Evolutionary conservation across 2,113 vertebrate species (phyloP), one percentile per base, ranked within the genome.

Genomic region (Strix aluco): DNA sequence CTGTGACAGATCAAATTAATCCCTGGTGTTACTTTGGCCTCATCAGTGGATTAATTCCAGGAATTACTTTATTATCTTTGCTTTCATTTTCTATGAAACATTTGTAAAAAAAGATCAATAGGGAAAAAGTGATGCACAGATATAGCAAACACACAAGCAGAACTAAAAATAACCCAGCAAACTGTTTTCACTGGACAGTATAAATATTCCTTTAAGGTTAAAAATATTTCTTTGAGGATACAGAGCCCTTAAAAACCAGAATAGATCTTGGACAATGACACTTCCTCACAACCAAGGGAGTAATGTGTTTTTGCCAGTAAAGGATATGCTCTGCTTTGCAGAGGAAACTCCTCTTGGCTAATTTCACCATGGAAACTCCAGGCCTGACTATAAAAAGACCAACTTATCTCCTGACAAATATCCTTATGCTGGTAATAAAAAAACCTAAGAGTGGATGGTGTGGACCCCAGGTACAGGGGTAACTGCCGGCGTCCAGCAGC

Each of bases 221-320:
- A 92, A 94, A 94, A 96, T 94, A 96, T 89, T 91, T 98, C 73
- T 97, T 95, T 82, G 77, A 94, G 94, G 81, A 90, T 95, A 73
- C 10, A n/a, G 93, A 91, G 42, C 57, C 52, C 66, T 96, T 93
- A 77, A 90, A 85, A 77, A n/a, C 25, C 32, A 81, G 36, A 69
- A 95, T 63, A 86, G 91, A 61, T 63, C 58, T 86, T 0, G 5
- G 93, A 88, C 92, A 96, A 93, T 67, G 70, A 86, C 40, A 49
- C 78, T 89, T 95, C 96, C 93, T 94, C 85, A 91, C 40, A 80
- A 46, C 61, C 51, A 71, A 72, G 73, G 46, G 40, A 58, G 85
- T 26, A 86, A 71, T 1, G 3, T 75, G 44, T 81, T 94, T 86
- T 95, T 96, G 92, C 90, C 90, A n/a, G 51, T 81, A 86, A 94